phyloP scores from a whole-genome alignment of 2,888 invertebrate species.

The Nomada ferruginata region DNA sequence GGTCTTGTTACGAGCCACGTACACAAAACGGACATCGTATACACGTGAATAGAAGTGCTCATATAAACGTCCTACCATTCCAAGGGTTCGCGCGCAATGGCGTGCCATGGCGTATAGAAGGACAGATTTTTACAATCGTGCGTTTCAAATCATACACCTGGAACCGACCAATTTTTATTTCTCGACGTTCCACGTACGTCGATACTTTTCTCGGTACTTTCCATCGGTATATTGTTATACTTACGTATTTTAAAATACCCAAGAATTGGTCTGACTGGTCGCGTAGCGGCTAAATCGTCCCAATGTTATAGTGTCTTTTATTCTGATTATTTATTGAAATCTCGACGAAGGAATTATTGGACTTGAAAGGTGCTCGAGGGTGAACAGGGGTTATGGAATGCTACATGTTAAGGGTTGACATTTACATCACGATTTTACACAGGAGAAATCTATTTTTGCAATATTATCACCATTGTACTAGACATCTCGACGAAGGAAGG shows the following conservation, averaged over 20 bases:
- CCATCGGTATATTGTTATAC: conserved; percentile 11
- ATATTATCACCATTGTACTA: conserved; percentile 68
- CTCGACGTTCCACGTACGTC: conserved; percentile 27
- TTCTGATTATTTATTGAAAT: conserved; percentile 24
- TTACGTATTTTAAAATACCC: conserved; percentile 18
- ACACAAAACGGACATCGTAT: conserved; percentile 15
- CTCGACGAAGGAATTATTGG: conserved; percentile 6
- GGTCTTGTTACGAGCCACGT: conserved; percentile 1
- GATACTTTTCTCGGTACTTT: conserved; percentile 33
- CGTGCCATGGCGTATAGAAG: background rate
- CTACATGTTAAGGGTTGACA: conserved; percentile 25
- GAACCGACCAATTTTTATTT: conserved; percentile 24
- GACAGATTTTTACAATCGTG: conserved; percentile 1
- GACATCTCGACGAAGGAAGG: conserved; percentile 59
- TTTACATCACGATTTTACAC: conserved; percentile 58
- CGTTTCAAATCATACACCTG: background rate
- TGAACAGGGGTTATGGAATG: conserved; percentile 29
- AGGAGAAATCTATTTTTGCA: conserved; percentile 72
- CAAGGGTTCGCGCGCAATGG: conserved; percentile 5
- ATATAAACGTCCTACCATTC: conserved; percentile 13
- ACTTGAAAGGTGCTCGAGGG: conserved; percentile 37
- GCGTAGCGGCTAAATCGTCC: conserved; percentile 27
- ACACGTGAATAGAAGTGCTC: conserved; percentile 10
- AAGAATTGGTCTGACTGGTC: conserved; percentile 30
- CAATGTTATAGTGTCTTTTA: conserved; percentile 31